Conservation (phyloP, 1,140 invertebrate species). For the Drosophila arawakana region DNA sequence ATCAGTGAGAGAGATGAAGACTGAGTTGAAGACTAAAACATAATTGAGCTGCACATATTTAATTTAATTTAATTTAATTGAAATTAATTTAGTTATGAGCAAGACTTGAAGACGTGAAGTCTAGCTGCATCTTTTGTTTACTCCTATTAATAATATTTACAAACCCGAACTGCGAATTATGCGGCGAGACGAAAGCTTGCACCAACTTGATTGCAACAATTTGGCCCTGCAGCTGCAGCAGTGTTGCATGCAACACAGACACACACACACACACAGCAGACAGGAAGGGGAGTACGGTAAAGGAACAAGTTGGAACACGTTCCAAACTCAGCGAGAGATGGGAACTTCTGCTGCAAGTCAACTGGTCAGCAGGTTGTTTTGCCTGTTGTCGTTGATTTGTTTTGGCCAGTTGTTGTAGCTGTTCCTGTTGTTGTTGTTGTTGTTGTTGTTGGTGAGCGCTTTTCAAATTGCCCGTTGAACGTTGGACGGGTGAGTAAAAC, state of each 20-base stretch:
- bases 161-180: conserved; percentile 67
- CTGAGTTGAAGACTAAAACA: conserved; percentile 8
- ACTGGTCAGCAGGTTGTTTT: conserved; percentile 73
- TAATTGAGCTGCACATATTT: conserved; percentile 50
- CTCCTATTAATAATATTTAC: conserved; percentile 69
- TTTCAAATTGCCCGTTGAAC: conserved; percentile 73
- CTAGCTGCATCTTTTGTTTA: conserved; percentile 6
- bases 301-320: conserved; percentile 48
- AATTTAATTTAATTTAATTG: conserved; percentile 51
- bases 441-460: conserved; percentile 57
- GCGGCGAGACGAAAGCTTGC: conserved; percentile 60
- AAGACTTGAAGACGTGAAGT: background rate
- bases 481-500: conserved; percentile 78
- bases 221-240: conserved; percentile 29
- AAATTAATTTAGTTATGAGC: background rate
- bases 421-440: conserved; percentile 26
- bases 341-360: conserved; percentile 32
- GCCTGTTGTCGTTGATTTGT: conserved; percentile 67
- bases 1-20: background rate
- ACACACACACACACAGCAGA: background rate
- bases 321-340: conserved; percentile 57
- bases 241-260: conserved; percentile 16
- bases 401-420: conserved; percentile 54
- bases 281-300: background rate
- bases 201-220: conserved; percentile 68